Percentiles rank a stretch among this genome's conserved stretches.
phyloP scores from a whole-genome alignment of 1,140 invertebrate species.

The Pinna nobilis region DNA sequence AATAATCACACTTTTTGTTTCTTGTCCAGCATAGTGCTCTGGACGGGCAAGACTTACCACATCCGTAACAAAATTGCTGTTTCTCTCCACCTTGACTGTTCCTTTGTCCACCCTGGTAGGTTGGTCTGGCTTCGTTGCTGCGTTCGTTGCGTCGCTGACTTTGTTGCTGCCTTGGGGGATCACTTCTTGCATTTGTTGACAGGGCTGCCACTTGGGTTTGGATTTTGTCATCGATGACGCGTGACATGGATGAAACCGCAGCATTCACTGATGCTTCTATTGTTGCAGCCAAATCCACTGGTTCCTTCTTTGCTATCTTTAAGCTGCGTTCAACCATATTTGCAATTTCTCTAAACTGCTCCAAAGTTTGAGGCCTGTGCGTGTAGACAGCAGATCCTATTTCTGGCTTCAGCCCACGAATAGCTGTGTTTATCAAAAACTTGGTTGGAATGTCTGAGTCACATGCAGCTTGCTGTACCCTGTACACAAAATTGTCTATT shows the following conservation, averaged over 20 bases:
- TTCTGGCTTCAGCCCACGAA: background rate
- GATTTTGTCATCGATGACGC: too few relatives aligned
- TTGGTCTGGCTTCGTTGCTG: too few relatives aligned
- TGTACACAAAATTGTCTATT: background rate
- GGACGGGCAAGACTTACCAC: background rate
- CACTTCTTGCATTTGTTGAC: too few relatives aligned
- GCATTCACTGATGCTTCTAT: background rate
- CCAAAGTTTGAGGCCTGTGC: background rate
- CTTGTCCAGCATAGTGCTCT: background rate
- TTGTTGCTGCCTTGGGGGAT: too few relatives aligned
- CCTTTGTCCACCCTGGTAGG: too few relatives aligned
- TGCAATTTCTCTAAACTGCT: background rate
- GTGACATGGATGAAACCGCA: background rate
- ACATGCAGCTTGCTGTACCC: background rate
- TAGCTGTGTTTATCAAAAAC: background rate
- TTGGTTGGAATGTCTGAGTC: background rate
- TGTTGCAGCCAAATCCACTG: background rate
- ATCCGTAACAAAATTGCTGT: background rate
- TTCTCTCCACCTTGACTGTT: too few relatives aligned
- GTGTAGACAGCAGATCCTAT: background rate
- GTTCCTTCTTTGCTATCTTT: background rate
- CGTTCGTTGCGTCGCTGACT: too few relatives aligned
- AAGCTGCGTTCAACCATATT: background rate
- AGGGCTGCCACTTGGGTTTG: too few relatives aligned
- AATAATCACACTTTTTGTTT: conserved; percentile 3